Percentiles rank a stretch among this genome's conserved stretches.
These are phyloP conservation scores for Sebastes schlegelii DNA, from an alignment of 2,113 vertebrate genomes.

Conservation along the genomic window DNA sequence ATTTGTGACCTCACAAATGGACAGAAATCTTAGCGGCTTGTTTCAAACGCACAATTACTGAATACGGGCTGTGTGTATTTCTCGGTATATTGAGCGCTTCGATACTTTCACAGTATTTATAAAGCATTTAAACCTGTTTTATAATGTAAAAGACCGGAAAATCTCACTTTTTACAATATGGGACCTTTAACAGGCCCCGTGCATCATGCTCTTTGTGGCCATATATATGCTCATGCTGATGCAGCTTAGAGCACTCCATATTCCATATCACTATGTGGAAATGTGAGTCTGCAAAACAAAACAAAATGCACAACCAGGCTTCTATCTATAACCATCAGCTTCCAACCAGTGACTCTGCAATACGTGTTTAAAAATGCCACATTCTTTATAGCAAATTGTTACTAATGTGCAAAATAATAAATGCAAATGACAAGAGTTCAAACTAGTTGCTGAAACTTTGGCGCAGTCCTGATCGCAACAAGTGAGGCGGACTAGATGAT, in stretches of 20 bases:
- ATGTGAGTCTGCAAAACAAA: not conserved
- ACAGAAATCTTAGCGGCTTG: too few relatives aligned
- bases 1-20: too few relatives aligned
- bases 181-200: not conserved
- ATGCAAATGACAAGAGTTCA: not conserved
- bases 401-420: not conserved
- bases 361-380: not conserved
- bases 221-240: not conserved
- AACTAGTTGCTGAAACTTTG: conserved; percentile 37
- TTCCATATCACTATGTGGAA: not conserved
- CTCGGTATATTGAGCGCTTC: too few relatives aligned
- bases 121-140: too few relatives aligned
- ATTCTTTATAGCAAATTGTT: not conserved
- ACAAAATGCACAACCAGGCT: not conserved
- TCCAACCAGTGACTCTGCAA: not conserved
- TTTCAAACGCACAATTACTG: too few relatives aligned
- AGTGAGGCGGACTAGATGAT: conserved; percentile 43
- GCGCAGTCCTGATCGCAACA: conserved; percentile 48
- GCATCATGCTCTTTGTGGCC: not conserved
- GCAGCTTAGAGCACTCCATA: not conserved
- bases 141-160: too few relatives aligned
- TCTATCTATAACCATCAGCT: not conserved
- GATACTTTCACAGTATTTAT: too few relatives aligned
- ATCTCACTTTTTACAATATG: too few relatives aligned
- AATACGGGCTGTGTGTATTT: too few relatives aligned